Evolutionary conservation across 2,113 vertebrate genomes (phyloP).

Genomic region (Corvus cornix): DNA sequence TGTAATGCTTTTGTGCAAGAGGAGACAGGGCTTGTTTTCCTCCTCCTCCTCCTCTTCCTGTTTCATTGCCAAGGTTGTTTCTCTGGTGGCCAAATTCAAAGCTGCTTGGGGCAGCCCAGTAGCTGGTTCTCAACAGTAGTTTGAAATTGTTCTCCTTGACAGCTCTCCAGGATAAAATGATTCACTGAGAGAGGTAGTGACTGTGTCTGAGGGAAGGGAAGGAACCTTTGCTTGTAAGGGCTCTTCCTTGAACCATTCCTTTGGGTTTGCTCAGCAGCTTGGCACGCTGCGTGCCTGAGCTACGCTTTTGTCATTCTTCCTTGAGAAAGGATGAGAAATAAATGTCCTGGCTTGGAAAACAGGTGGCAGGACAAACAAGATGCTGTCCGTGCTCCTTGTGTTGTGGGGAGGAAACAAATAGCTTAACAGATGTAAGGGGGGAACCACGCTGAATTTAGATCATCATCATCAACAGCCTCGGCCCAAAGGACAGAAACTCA

Average conservation of each 20-base stretch:
- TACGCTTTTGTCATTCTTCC: conserved; percentile 3
- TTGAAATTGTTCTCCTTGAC: conserved; percentile 30
- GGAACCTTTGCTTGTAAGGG: not conserved
- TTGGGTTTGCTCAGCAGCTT: conserved; percentile 14
- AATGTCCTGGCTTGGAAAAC: conserved; percentile 21
- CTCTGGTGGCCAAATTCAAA: conserved; percentile 30
- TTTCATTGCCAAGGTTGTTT: conserved; percentile 14
- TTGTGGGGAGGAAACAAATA: not conserved
- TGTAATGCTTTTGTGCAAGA: not conserved
- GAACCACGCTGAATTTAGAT: not conserved
- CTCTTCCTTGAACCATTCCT: not conserved
- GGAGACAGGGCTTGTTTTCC: not conserved
- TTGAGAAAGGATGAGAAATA: conserved; percentile 11
- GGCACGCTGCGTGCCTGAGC: not conserved
- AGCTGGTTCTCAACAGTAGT: conserved; percentile 13
- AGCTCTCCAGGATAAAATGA: conserved; percentile 33
- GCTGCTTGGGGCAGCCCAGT: conserved; percentile 25
- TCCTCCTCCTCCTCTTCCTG: not conserved
- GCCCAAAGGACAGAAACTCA: not conserved
- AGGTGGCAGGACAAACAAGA: conserved; percentile 52
- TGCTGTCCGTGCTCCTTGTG: not conserved
- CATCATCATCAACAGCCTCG: not conserved
- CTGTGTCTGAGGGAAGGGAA: conserved; percentile 4
- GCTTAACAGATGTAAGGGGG: conserved; percentile 7
- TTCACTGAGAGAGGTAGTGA: conserved; percentile 1